A percentile compares a stretch with the other conserved stretches of the same genome.
These are phyloP conservation scores for Prinia subflava DNA, from an alignment of 2,113 vertebrate species.

Conservation along the genomic window DNA sequence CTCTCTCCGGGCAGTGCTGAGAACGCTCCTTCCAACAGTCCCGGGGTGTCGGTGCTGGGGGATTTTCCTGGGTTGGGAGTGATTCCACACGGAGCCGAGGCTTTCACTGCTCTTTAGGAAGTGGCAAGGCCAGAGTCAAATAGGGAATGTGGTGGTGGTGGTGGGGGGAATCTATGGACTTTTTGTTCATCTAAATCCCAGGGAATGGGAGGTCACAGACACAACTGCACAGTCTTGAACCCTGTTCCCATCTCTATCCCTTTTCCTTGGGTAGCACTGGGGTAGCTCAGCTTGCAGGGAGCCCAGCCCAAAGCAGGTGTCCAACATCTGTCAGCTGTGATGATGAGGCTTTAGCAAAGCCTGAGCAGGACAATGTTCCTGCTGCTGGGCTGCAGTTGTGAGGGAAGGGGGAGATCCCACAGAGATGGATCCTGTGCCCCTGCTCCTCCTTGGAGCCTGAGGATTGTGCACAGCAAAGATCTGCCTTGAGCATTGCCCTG, in stretches of 20 bases:
- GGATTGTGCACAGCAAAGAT: neutral
- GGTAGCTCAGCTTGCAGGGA: neutral
- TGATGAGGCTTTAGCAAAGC: neutral
- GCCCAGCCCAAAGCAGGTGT: neutral
- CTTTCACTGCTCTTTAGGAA: neutral
- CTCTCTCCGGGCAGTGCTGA: neutral
- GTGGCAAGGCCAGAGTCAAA: neutral
- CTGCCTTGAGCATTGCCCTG: neutral
- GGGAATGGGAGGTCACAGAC: accelerated
- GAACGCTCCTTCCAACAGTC: neutral
- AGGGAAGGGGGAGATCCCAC: neutral
- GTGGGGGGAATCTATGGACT: accelerated
- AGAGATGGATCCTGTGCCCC: neutral
- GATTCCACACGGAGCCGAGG: neutral
- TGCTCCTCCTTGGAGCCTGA: neutral
- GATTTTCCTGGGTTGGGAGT: slow-evolving; percentile 50
- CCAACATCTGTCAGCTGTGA: neutral
- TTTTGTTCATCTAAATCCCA: neutral
- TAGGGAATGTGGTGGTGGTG: neutral
- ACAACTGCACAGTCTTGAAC: neutral
- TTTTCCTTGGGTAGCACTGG: neutral
- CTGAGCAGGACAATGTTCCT: neutral
- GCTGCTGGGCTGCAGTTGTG: neutral
- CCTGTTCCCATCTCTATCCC: neutral
- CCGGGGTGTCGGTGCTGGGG: neutral